Conservation (phyloP, 2,888 invertebrate species). For the Leptinotarsa juncta region DNA sequence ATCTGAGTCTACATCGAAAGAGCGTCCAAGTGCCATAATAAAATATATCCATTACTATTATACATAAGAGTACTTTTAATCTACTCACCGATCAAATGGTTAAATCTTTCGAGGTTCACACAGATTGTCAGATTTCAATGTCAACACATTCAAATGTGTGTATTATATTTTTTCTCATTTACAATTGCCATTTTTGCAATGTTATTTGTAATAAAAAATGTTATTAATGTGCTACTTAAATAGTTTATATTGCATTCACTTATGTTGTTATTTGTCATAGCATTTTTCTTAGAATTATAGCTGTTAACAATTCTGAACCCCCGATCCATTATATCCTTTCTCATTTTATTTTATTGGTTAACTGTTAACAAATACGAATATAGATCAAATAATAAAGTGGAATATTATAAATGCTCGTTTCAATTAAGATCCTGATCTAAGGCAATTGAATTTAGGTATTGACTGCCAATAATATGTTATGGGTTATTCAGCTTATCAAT, state of each 20-base stretch:
- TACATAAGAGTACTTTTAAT: conserved; percentile 18
- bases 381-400: conserved; percentile 55
- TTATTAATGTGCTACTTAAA: conserved; percentile 58
- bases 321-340: conserved; percentile 47
- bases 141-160: conserved; percentile 29
- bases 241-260: conserved; percentile 55
- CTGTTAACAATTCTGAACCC: conserved; percentile 53
- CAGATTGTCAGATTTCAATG: conserved; percentile 18
- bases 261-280: conserved; percentile 53
- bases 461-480: too few relatives aligned
- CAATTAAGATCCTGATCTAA: not conserved
- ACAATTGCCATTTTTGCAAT: conserved; percentile 44
- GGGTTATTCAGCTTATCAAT: too few relatives aligned
- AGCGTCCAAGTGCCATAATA: conserved; percentile 25
- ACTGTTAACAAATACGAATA: conserved; percentile 57
- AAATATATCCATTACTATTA: conserved; percentile 14
- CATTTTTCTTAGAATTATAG: conserved; percentile 55
- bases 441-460: too few relatives aligned
- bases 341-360: conserved; percentile 55
- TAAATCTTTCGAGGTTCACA: conserved; percentile 17
- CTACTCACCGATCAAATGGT: conserved; percentile 5
- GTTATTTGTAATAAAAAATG: conserved; percentile 48
- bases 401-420: conserved; percentile 22
- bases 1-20: conserved; percentile 15
- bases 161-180: conserved; percentile 36